Conservation (phyloP, 1,140 invertebrate species). For the Pogonus chalceus region DNA sequence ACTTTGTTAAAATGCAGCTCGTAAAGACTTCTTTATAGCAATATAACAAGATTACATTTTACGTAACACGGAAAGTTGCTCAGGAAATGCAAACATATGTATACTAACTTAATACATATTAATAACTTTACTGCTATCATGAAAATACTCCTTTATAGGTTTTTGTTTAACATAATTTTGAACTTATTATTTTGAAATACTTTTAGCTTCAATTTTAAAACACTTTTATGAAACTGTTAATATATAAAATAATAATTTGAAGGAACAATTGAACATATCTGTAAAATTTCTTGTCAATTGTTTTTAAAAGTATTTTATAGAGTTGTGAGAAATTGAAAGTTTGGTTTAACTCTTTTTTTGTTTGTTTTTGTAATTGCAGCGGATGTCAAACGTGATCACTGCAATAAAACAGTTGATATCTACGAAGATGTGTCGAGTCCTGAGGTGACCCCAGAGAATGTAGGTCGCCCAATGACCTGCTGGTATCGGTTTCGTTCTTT, state of each 20-base stretch:
- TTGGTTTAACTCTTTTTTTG: background rate
- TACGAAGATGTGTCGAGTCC: slow-evolving; percentile 83
- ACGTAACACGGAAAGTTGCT: no score
- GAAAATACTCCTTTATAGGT: no score
- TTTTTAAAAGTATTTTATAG: background rate
- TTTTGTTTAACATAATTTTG: no score
- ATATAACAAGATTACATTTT: no score
- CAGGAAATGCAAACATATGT: no score
- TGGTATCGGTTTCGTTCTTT: slow-evolving; percentile 80
- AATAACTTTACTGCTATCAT: no score
- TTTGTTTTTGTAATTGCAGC: slow-evolving; percentile 38
- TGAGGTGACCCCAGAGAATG: slow-evolving; percentile 67
- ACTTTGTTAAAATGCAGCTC: no score
- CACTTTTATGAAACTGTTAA: background rate
- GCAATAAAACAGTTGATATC: slow-evolving; percentile 86
- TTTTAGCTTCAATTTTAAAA: slow-evolving; percentile 2
- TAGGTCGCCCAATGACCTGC: slow-evolving; percentile 74
- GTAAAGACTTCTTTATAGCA: no score
- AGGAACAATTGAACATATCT: slow-evolving; percentile 6
- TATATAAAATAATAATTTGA: slow-evolving; percentile 1
- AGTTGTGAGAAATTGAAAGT: no score
- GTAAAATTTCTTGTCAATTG: background rate
- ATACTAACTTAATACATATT: no score
- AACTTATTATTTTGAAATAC: slow-evolving; percentile 5
- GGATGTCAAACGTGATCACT: slow-evolving; percentile 63